Conservation (phyloP, 2,113 vertebrate genomes). For the Egretta garzetta region DNA sequence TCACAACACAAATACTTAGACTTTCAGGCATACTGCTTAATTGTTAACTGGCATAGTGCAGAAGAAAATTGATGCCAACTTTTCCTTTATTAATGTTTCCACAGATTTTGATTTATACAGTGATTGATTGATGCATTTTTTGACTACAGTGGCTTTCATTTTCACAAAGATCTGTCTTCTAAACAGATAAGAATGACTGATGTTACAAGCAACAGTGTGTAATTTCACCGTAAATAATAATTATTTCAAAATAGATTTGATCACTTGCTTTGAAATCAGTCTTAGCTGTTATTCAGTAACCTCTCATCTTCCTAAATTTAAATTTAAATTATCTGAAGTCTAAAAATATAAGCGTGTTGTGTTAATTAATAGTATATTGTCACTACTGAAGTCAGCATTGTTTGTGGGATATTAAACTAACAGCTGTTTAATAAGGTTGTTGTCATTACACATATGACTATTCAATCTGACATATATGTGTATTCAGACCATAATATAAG, state of each 20-base stretch:
- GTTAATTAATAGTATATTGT: neutral
- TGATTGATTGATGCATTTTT: neutral
- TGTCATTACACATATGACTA: neutral
- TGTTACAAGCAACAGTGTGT: neutral
- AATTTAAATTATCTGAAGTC: neutral
- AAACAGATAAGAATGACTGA: neutral
- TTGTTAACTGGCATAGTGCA: neutral
- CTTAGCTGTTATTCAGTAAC: neutral
- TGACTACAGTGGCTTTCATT: neutral
- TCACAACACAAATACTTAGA: neutral
- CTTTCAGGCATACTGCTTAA: neutral
- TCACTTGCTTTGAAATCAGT: neutral
- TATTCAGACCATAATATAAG: neutral
- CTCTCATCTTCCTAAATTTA: neutral
- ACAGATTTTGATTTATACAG: neutral
- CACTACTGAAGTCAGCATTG: neutral
- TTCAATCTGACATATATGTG: neutral
- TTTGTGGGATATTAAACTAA: neutral
- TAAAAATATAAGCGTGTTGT: neutral
- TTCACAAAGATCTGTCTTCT: neutral
- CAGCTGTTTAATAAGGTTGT: neutral
- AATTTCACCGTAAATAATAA: neutral
- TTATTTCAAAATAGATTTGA: neutral
- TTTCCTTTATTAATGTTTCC: neutral
- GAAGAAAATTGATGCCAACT: neutral